Evolutionary conservation across 2,797 vertebrate species (phyloP).

Genomic region (Rhinichthys osculus): DNA sequence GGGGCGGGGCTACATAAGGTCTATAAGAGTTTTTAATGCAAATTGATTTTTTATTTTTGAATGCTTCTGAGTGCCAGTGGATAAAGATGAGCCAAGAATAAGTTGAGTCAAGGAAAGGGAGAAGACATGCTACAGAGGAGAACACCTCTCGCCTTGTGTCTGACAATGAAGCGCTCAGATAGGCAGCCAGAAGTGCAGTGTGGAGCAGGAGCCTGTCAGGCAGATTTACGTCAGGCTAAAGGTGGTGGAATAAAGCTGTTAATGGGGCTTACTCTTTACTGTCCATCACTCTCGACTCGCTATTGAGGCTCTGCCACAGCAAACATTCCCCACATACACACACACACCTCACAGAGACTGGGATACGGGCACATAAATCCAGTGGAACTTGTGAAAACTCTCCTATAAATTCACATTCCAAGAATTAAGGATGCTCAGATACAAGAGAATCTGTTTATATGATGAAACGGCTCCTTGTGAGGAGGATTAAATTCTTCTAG

Average conservation of each 20-base stretch:
- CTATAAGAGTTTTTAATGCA: conserved; percentile 16
- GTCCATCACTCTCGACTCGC: conserved; percentile 65
- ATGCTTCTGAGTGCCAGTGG: conserved; percentile 9
- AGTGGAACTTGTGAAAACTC: conserved; percentile 49
- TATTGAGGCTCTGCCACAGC: conserved; percentile 74
- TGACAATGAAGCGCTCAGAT: conserved; percentile 41
- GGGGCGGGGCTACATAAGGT: too few relatives aligned
- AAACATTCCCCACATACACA: conserved; percentile 66
- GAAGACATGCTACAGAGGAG: conserved; percentile 28
- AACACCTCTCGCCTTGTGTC: conserved; percentile 34
- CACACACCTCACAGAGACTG: conserved; percentile 58
- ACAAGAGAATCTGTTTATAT: conserved; percentile 22
- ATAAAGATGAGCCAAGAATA: conserved; percentile 45
- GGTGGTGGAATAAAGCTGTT: conserved; percentile 68
- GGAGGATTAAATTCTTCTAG: conserved; percentile 22
- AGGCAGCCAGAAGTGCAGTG: conserved; percentile 26
- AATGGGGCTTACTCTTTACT: conserved; percentile 72
- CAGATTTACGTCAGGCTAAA: conserved; percentile 62
- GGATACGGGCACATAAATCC: conserved; percentile 43
- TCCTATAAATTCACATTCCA: conserved; percentile 51
- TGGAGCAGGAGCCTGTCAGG: conserved; percentile 18
- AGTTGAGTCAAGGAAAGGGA: conserved; percentile 41
- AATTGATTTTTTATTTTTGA: background rate
- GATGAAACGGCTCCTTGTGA: conserved; percentile 38
- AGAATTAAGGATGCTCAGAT: conserved; percentile 29